A percentile compares a stretch with the other conserved stretches of the same genome.
These are phyloP conservation scores for Hypsibius dujardini DNA, from an alignment of 1,140 invertebrate species.

Conservation along the genomic window DNA sequence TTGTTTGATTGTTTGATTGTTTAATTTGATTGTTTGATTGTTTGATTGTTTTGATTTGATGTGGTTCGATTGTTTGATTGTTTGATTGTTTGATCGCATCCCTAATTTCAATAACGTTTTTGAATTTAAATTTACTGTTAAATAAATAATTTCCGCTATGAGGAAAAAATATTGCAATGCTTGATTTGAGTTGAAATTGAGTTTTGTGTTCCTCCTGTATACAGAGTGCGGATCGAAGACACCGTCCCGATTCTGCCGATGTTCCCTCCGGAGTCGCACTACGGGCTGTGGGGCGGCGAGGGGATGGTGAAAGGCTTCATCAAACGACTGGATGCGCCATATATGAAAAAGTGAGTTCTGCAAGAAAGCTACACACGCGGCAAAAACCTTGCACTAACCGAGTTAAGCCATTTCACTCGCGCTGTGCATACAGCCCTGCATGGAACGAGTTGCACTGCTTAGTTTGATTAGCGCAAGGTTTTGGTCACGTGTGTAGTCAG, in stretches of 20 bases:
- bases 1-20: neutral
- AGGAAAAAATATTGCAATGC: no score
- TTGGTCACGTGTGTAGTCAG: neutral
- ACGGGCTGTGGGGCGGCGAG: constrained; percentile 88
- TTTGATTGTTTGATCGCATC: no score
- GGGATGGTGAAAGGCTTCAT: constrained; percentile 45
- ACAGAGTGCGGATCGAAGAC: constrained; percentile 50
- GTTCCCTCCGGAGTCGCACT: constrained; percentile 56
- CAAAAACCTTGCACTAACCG: neutral
- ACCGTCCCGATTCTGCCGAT: constrained; percentile 49
- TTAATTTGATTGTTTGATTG: no score
- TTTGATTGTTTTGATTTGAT: no score
- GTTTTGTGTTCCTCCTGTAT: constrained; percentile 24
- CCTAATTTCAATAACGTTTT: no score
- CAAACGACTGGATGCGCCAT: constrained; percentile 36
- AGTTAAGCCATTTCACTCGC: neutral
- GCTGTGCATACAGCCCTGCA: neutral
- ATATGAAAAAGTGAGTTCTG: constrained; percentile 17
- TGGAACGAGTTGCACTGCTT: neutral
- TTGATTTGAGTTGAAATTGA: no score
- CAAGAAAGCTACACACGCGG: neutral
- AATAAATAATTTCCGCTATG: no score
- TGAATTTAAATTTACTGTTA: no score
- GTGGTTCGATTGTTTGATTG: neutral
- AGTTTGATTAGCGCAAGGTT: neutral